Evolutionary conservation across 2,113 vertebrate species (phyloP), one percentile per base, ranked within the genome.

Genomic region (Sebastes schlegelii): DNA sequence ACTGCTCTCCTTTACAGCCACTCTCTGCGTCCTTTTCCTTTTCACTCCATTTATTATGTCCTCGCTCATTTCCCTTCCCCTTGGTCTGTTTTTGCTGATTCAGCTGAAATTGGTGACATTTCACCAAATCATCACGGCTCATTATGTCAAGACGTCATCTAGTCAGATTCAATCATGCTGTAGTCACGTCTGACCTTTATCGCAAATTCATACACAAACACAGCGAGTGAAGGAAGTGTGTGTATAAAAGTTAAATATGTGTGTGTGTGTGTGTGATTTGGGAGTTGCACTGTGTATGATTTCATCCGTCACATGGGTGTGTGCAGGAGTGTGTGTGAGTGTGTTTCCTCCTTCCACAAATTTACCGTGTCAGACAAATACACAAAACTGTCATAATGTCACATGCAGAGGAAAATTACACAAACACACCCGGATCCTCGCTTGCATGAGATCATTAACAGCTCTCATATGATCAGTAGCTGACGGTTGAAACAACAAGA

Each of bases 391-490:
- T 48, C 19, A 19, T 46, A 34, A 13, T n/a, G 54, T 83, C 70
- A 87, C 77, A 86, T 76, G 74, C 58, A 45, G 4, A 58, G 10
- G 4, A 16, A 34, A 58, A 13, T 8, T 11, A 60, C 55, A 51
- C 51, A 55, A 21, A 54, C 55, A 52, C 23, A 55, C 6, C 42
- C 34, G 3, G 16, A 7, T 16, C 12, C 23, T 19, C 45, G 45
- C 43, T 71, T 46, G 55, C 58, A 7, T 77, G 81, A 86, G 78
- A 79, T 83, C 67, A 87, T 89, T 84, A 86, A 65, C 81, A 71
- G 83, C 12, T 86, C 79, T 91, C 91, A 92, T 89, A 89, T 91
- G 91, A 91, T 89, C 67, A 58, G 78, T 49, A 61, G 89, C 84
- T 85, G 83, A 54, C 17, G 89, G 76, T 74, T 58, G 78, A 46